A percentile compares a stretch with the other conserved stretches of the same genome.
These are phyloP conservation scores for Panorpa germanica DNA, from an alignment of 2,888 invertebrate species.

Conservation along the genomic window DNA sequence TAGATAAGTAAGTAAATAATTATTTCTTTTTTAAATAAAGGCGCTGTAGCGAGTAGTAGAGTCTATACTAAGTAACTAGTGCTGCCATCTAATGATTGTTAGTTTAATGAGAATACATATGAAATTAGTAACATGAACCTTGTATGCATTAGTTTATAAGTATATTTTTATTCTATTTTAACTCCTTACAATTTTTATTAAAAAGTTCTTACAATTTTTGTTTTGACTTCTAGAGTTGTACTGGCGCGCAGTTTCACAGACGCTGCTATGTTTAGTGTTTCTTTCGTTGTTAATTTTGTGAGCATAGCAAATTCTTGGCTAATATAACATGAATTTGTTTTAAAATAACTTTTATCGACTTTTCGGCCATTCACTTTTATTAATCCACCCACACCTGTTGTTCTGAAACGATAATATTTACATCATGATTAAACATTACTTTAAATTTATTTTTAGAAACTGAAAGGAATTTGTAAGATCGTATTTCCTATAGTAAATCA, in stretches of 20 bases:
- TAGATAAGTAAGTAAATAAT: neutral
- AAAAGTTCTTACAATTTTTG: constrained; percentile 34
- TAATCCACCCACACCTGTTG: constrained; percentile 34
- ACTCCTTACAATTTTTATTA: neutral
- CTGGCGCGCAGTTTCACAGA: constrained; percentile 64
- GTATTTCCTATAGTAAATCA: too few relatives aligned
- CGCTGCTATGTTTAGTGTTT: constrained; percentile 72
- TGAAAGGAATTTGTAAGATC: too few relatives aligned
- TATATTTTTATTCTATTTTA: constrained; percentile 1
- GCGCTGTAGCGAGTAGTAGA: too few relatives aligned
- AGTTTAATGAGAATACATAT: too few relatives aligned
- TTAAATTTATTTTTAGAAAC: too few relatives aligned
- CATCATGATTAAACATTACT: neutral
- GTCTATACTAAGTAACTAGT: too few relatives aligned
- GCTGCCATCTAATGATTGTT: too few relatives aligned
- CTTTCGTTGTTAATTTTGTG: constrained; percentile 63
- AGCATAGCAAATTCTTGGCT: constrained; percentile 75
- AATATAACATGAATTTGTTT: constrained; percentile 69
- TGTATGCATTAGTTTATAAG: neutral
- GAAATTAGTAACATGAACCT: too few relatives aligned
- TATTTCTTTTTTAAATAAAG: neutral
- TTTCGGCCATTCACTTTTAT: constrained; percentile 52
- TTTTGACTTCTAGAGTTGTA: constrained; percentile 39
- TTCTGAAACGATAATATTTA: constrained; percentile 19
- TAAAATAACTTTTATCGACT: constrained; percentile 45